phyloP scores from a whole-genome alignment of 92 coral and sea anemone genomes.

The Epizoanthus stellaris region DNA sequence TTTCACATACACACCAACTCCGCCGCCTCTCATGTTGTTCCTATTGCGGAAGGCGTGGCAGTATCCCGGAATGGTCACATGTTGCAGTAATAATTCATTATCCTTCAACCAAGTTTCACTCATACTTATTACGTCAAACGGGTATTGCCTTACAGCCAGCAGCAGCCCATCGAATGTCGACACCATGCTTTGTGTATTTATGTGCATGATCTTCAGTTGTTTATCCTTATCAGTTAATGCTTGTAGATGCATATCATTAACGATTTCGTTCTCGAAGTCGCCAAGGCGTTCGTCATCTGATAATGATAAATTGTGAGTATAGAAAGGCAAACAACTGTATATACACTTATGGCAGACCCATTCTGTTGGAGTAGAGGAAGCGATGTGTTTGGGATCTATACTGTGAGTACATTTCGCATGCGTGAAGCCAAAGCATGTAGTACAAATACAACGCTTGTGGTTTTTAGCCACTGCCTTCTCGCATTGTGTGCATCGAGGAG shows the following conservation, averaged over 20 bases:
- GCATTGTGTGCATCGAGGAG: not conserved
- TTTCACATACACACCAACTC: conserved; percentile 35
- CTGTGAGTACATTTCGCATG: conserved; percentile 6
- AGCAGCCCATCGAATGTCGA: conserved; percentile 32
- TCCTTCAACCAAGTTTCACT: conserved; percentile 39
- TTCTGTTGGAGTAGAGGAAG: not conserved
- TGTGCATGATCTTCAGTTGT: conserved; percentile 20
- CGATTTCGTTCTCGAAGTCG: not conserved
- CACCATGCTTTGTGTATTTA: conserved; percentile 19
- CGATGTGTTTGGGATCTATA: not conserved
- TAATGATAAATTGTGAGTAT: not conserved
- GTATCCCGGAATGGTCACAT: conserved; percentile 38
- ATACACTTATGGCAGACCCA: not conserved
- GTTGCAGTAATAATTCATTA: conserved; percentile 24
- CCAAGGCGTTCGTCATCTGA: not conserved
- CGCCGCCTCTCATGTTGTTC: conserved; percentile 20
- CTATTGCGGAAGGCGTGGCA: conserved; percentile 22
- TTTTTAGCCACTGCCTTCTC: conserved; percentile 8
- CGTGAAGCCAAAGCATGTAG: not conserved
- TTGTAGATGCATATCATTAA: not conserved
- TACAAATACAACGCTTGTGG: conserved; percentile 3
- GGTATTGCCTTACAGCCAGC: not conserved
- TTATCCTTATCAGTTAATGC: not conserved
- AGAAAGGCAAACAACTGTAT: not conserved
- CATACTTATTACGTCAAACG: conserved; percentile 27